Conservation (phyloP, 2,113 vertebrate genomes). For the Gallinago jamesoni region DNA sequence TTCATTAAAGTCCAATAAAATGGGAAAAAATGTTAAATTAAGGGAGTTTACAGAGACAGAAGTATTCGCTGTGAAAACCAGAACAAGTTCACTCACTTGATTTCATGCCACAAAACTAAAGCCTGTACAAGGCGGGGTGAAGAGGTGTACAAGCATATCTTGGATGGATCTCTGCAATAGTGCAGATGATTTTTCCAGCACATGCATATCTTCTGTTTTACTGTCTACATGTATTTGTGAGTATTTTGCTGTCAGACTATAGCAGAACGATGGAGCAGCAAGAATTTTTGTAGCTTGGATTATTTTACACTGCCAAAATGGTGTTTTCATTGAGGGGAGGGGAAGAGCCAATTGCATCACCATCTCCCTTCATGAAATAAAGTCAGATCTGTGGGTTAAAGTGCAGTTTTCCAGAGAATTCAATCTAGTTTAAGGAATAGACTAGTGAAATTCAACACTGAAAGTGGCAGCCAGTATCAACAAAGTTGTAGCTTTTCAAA, state of each 20-base stretch:
- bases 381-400: neutral
- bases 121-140: neutral
- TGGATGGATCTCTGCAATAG: neutral
- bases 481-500: neutral
- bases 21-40: neutral
- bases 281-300: neutral
- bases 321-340: neutral
- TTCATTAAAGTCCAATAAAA: neutral
- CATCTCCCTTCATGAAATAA: neutral
- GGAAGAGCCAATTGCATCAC: neutral
- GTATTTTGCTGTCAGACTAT: neutral
- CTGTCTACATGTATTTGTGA: neutral
- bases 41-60: neutral
- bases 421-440: neutral
- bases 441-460: neutral
- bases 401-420: neutral
- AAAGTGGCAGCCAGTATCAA: neutral
- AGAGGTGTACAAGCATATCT: rapidly evolving
- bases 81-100: neutral
- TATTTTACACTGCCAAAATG: neutral
- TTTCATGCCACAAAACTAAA: neutral
- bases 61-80: neutral
- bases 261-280: neutral
- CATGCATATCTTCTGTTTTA: neutral
- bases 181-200: neutral